These are phyloP conservation scores for Campylorhamphus procurvoides DNA, from an alignment of 2,113 vertebrate genomes.

Conservation along the genomic window DNA sequence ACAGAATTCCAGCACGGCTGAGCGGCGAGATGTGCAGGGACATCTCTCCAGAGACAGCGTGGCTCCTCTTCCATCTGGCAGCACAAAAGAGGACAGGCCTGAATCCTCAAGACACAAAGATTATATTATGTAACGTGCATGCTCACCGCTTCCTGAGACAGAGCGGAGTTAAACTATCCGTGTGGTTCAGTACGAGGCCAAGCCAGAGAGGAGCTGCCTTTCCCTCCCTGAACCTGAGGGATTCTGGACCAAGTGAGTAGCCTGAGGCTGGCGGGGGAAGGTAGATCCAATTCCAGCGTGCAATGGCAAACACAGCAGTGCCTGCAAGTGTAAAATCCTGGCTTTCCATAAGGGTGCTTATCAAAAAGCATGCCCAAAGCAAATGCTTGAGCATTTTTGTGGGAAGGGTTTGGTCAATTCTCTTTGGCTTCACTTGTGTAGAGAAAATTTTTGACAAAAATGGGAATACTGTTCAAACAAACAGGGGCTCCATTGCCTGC, in stretches of 20 bases:
- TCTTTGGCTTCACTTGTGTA: not conserved
- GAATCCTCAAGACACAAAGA: conserved; percentile 59
- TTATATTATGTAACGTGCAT: conserved; percentile 46
- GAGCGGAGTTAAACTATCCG: not conserved
- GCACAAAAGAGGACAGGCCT: conserved; percentile 56
- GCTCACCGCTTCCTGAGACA: not conserved
- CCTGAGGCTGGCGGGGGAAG: not conserved
- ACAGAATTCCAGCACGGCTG: conserved; percentile 18
- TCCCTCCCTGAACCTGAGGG: not conserved
- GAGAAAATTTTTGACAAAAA: not conserved
- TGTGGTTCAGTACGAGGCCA: not conserved
- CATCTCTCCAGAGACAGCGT: conserved; percentile 8
- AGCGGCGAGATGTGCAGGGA: not conserved
- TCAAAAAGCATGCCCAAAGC: not conserved
- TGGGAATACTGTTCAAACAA: not conserved
- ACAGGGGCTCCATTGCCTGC: not conserved
- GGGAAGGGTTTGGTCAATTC: not conserved
- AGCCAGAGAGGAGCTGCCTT: not conserved
- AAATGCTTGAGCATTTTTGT: not conserved
- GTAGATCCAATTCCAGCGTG: not conserved
- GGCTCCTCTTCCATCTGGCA: conserved; percentile 67
- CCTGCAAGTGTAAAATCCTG: not conserved
- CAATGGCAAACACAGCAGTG: not conserved
- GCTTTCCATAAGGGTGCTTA: not conserved
- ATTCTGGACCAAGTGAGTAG: not conserved